Base-by-base conservation (phyloP, 2,113 vertebrate species). In the Urocolius indicus region DNA sequence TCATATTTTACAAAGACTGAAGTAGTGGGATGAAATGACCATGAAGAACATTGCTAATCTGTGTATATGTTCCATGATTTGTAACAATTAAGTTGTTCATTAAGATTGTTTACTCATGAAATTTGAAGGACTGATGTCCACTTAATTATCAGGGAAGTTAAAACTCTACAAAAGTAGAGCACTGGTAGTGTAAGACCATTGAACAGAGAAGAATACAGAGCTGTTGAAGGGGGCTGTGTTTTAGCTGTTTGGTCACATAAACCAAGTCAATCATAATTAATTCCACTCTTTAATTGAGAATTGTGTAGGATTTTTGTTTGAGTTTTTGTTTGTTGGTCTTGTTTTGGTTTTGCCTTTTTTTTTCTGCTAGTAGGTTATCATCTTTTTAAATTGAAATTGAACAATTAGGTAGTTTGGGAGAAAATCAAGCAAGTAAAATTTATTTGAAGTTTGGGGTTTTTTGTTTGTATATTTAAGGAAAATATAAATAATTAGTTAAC, bases 241-340 rank as follows among this genome's bases (percentile, higher is more conserved):
- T 86, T 22, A 87, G 20, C 18, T 52, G 24, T 49, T 94, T 83
- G 29, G 4, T 55, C 8, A 48, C 5, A 51, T 4, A 68, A 68
- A 79, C 22, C 15, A 63, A 71, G 5, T 63, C 9, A 76, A 14
- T 30, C 13, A 58, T 46, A 59, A 57, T 23, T 57, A 34, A 58
- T 69, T 58, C 1, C 2, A 38, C 6, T 43, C 9, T 68, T 77
- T 61, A 84, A 61, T 6, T n/a, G 20, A 65, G 22, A 79, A 36
- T 7, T 2, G 17, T 4, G 48, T 27, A 7, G 7, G 1, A 1
- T 18, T 34, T 19, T 63, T 8, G 15, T 36, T 57, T 34, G 3
- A 8, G 3, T 32, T 26, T 34, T 69, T 10, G 13, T 34, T 69
- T 75, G 22, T 51, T 32, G 8, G 3, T 4, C 1, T 3, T 36